Evolutionary conservation across 2,113 vertebrate genomes (phyloP).

Genomic region (Macquaria australasica): DNA sequence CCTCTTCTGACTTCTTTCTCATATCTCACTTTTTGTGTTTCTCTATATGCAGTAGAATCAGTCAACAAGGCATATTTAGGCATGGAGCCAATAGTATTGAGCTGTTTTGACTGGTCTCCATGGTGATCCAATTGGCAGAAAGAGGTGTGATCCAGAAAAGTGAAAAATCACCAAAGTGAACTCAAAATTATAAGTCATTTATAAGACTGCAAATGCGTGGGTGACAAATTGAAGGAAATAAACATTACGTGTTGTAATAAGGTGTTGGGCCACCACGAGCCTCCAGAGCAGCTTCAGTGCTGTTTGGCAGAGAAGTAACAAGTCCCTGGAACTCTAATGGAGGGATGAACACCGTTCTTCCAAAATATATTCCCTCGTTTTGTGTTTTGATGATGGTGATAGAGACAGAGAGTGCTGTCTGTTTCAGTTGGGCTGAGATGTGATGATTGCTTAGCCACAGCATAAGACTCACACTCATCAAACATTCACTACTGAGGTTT

Average conservation of each 20-base stretch:
- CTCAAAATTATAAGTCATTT: neutral
- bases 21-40: neutral
- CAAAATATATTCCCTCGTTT: neutral
- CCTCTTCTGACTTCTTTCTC: neutral
- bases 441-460: neutral
- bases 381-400: neutral
- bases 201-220: constrained; percentile 7
- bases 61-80: neutral
- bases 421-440: neutral
- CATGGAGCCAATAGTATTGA: neutral
- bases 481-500: neutral
- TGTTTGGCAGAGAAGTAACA: neutral
- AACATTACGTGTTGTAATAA: neutral
- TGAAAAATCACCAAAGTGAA: neutral
- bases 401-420: neutral
- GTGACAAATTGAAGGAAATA: neutral
- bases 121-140: constrained; percentile 10
- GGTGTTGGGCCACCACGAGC: neutral
- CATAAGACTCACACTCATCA: neutral
- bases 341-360: neutral
- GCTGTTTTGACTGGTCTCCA: constrained; percentile 37
- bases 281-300: neutral
- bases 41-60: neutral
- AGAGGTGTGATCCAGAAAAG: neutral
- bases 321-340: neutral